Percentiles rank a stretch among this genome's conserved stretches.
Conservation (phyloP, 2,113 vertebrate genomes). For the Labeo rohita region DNA sequence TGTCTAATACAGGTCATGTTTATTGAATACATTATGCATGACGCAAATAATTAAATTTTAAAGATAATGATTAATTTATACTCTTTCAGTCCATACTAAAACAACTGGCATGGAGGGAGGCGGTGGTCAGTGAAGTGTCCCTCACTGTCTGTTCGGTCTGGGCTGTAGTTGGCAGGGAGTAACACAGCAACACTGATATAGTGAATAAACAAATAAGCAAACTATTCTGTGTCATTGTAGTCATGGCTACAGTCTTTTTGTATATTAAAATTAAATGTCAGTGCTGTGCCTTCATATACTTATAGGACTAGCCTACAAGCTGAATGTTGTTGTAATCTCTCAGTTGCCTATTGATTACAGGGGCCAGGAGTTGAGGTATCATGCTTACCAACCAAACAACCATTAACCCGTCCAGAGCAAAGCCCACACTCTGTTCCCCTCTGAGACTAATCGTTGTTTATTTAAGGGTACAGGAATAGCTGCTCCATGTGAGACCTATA, state of each 20-base stretch:
- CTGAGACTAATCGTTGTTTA: constrained; percentile 70
- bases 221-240: background rate
- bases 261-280: background rate
- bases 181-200: background rate
- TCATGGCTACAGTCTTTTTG: background rate
- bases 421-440: constrained; percentile 45
- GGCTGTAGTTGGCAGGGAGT: background rate
- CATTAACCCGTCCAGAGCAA: constrained; percentile 67
- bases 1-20: background rate
- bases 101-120: background rate
- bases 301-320: background rate
- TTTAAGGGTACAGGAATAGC: constrained; percentile 71
- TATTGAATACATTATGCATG: background rate
- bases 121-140: background rate
- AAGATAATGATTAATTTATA: background rate
- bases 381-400: constrained; percentile 65
- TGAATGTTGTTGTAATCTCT: constrained; percentile 38
- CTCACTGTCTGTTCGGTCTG: background rate
- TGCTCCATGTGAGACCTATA: constrained; percentile 64
- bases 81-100: background rate
- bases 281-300: background rate
- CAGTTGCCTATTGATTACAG: constrained; percentile 70
- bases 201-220: constrained; percentile 15
- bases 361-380: constrained; percentile 67
- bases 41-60: background rate